These are phyloP conservation scores for Bactericera cockerelli DNA, from an alignment of 1,140 invertebrate genomes.

Conservation along the genomic window DNA sequence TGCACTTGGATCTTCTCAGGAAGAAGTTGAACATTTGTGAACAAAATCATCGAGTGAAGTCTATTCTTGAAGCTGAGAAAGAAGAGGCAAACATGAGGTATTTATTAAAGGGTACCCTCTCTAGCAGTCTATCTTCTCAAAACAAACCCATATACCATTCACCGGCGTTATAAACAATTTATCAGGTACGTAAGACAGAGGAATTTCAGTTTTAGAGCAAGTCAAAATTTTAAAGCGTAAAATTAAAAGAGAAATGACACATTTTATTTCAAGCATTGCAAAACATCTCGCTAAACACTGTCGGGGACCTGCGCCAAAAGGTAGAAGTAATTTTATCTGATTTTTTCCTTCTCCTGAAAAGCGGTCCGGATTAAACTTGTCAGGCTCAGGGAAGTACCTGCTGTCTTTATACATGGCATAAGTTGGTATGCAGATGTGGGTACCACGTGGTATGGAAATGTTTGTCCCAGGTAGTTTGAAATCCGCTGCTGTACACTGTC, in stretches of 20 bases:
- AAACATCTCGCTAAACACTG: conserved; percentile 29
- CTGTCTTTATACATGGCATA: conserved; percentile 31
- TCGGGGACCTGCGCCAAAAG: conserved; percentile 37
- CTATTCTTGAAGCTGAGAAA: conserved; percentile 36
- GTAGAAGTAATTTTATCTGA: conserved; percentile 27
- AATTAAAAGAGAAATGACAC: neutral
- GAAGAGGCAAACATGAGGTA: conserved; percentile 56
- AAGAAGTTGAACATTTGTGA: conserved; percentile 64
- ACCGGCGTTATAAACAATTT: neutral
- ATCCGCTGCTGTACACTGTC: conserved; percentile 26
- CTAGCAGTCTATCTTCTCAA: too few relatives aligned
- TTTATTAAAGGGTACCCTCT: too few relatives aligned
- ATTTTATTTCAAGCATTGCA: neutral
- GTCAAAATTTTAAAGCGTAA: neutral
- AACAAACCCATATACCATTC: neutral
- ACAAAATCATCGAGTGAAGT: conserved; percentile 21
- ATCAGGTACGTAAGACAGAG: neutral
- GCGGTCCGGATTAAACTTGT: conserved; percentile 46
- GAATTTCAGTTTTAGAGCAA: conserved; percentile 1
- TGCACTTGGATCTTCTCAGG: conserved; percentile 74
- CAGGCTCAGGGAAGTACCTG: conserved; percentile 39
- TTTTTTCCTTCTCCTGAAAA: conserved; percentile 33
- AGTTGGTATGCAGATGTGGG: conserved; percentile 27
- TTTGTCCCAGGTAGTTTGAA: conserved; percentile 38
- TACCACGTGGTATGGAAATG: conserved; percentile 36